Evolutionary conservation across 2,113 vertebrate species (phyloP).

Genomic region (Struthio camelus): DNA sequence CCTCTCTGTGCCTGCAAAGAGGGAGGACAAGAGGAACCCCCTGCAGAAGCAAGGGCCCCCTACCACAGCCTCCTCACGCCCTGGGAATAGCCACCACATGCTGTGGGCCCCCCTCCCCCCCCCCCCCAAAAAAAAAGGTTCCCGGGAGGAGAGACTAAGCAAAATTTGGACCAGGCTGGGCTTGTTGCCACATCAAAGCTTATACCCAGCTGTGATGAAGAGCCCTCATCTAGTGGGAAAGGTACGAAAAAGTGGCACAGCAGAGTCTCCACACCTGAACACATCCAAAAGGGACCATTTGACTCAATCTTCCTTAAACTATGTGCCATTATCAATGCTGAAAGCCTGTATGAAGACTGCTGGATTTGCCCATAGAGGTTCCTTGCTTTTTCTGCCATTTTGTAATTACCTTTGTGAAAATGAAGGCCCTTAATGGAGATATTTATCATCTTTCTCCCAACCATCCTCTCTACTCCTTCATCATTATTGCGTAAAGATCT

Average conservation of each 20-base stretch:
- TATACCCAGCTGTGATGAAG: background rate
- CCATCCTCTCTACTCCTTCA: background rate
- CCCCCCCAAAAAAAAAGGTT: too few relatives aligned
- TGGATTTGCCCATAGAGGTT: background rate
- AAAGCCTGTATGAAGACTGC: background rate
- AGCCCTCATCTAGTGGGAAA: background rate
- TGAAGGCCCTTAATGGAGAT: background rate
- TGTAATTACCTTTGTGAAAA: background rate
- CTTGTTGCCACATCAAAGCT: background rate
- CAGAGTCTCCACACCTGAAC: background rate
- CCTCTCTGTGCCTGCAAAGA: background rate
- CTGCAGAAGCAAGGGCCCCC: background rate
- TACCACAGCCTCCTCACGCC: background rate
- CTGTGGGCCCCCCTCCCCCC: background rate
- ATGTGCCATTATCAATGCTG: accelerated
- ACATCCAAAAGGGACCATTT: background rate
- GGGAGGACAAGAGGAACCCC: background rate
- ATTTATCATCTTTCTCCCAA: background rate
- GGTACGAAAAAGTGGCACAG: background rate
- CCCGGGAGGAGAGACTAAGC: background rate
- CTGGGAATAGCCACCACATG: accelerated
- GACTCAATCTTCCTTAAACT: background rate
- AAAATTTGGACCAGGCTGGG: background rate
- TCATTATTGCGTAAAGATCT: background rate
- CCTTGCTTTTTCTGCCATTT: background rate